These are phyloP conservation scores for Dicerorhinus sumatrensis DNA, from an alignment of 2,113 vertebrate species.

Conservation along the genomic window DNA sequence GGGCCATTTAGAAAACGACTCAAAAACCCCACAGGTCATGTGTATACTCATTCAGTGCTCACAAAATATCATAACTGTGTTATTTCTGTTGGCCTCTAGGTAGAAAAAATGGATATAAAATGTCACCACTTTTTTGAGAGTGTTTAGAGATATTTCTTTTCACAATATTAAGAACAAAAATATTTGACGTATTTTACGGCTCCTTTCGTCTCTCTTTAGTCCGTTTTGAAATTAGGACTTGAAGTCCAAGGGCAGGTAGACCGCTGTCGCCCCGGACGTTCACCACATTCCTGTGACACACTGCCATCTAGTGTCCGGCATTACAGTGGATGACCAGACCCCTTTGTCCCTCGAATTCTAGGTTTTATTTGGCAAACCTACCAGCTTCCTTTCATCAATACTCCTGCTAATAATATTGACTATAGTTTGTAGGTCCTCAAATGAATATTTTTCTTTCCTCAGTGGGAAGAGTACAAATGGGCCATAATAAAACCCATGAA, in stretches of 20 bases:
- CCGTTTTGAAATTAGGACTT: not conserved
- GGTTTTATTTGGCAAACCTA: not conserved
- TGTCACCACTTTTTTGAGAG: not conserved
- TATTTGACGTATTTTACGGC: not conserved
- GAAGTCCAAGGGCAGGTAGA: not conserved
- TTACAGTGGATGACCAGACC: rapidly evolving
- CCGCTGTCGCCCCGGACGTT: too few relatives aligned
- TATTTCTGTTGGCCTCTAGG: not conserved
- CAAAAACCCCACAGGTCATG: not conserved
- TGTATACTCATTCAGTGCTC: not conserved
- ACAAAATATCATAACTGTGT: not conserved
- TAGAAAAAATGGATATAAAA: not conserved
- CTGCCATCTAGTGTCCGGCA: conserved; percentile 83
- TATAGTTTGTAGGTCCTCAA: too few relatives aligned
- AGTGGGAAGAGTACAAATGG: not conserved
- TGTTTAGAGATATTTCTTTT: conserved; percentile 22
- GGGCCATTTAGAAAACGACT: not conserved
- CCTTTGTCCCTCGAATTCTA: not conserved
- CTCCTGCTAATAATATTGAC: not conserved
- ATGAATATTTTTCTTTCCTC: not conserved
- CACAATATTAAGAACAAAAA: conserved; percentile 1
- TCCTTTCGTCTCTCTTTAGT: not conserved
- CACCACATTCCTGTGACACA: conserved; percentile 66
- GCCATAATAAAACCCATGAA: not conserved
- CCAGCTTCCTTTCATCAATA: not conserved